Base-by-base conservation (phyloP, 2,113 vertebrate species). In the Melanocharis versteri region DNA sequence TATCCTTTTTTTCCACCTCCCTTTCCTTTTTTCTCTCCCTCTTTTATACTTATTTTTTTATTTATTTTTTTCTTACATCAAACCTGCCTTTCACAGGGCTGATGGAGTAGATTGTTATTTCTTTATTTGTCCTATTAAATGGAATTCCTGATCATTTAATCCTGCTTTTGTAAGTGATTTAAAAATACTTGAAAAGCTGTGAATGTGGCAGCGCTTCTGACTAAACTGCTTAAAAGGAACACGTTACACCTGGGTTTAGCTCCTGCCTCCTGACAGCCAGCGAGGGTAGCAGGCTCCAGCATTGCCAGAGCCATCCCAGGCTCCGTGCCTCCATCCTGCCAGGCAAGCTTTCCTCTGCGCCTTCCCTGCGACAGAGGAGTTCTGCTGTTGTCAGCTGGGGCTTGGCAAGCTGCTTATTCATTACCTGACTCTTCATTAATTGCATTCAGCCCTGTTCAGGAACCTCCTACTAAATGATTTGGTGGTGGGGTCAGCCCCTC, bases 61-160 rank as follows among this genome's bases (percentile, higher is more conserved):
- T 85, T 94, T 91, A 87, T 95, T 94, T 95, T 93, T 77, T 64
- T n/a, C 57, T 95, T 80, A 96, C 95, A 98, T 98, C 97, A 97
- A 97, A 96, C 97, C 97, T 53, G 84, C 97, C 96, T 98, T 90
- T 97, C 64, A 61, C 97, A 68, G 96, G 94, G 96, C 98, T 98
- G 98, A 98, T 98, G 97, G 98, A 98, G 97, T 98, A 98, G 98
- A 98, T 98, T 98, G 98, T 98, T 98, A 98, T 98, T 98, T 98
- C 98, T 98, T 98, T 98, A 98, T 98, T 98, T 98, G 98, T 98
- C 98, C 98, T 98, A 98, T 98, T 98, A 98, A 98, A 98, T 98
- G 97, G 98, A 98, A 98, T 98, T 98, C 97, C 97, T 98, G 98
- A 98, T 98, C 96, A 78, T 98, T 98, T 98, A 98, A 98, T 98